phyloP scores from a whole-genome alignment of 2,888 invertebrate species.

The Brachypalpus laphriformis region DNA sequence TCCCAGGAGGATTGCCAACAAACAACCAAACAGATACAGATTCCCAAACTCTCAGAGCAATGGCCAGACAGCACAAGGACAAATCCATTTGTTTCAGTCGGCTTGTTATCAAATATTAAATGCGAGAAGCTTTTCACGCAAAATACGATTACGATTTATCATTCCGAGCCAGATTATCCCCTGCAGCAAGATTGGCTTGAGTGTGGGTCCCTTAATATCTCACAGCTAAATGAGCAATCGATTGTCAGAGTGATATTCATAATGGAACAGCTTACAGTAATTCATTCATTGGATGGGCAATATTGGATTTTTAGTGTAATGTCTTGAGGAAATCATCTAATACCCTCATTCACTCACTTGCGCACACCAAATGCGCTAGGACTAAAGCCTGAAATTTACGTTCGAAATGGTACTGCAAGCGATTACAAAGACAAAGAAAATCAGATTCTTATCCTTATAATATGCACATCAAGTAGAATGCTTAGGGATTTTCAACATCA shows the following conservation, averaged over 20 bases:
- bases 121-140: slow-evolving; percentile 35
- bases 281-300: neutral
- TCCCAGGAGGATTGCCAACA: neutral
- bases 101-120: slow-evolving; percentile 27
- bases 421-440: slow-evolving; percentile 40
- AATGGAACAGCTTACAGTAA: neutral
- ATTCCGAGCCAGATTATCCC: slow-evolving; percentile 20
- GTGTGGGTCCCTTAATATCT: neutral
- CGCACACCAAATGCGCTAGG: neutral
- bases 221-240: neutral
- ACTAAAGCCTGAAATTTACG: slow-evolving; percentile 8
- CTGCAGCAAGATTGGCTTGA: neutral
- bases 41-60: neutral
- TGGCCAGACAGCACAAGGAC: neutral
- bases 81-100: slow-evolving; percentile 24
- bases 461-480: slow-evolving; percentile 21
- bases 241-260: neutral
- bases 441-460: slow-evolving; percentile 30
- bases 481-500: neutral
- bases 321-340: neutral
- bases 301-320: neutral
- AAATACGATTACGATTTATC: slow-evolving; percentile 31
- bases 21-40: neutral
- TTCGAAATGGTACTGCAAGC: neutral
- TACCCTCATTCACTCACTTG: neutral